Evolutionary conservation across 2,113 vertebrate genomes (phyloP).

Genomic region (Boulengeromyrus knoepffleri): DNA sequence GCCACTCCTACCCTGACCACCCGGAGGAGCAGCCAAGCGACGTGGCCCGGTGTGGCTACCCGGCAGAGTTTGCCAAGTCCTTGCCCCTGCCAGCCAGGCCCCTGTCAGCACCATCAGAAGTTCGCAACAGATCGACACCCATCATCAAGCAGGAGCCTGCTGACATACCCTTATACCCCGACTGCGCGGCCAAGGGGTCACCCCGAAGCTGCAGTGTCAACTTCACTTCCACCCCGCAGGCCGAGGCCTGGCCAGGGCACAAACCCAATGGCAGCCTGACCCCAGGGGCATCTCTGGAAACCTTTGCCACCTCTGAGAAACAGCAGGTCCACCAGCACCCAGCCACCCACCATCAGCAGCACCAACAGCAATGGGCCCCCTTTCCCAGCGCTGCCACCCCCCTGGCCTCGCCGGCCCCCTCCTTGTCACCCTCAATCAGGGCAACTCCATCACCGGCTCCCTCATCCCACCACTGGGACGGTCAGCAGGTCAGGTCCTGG

Average conservation of each 20-base stretch:
- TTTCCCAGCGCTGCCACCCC: conserved; percentile 17
- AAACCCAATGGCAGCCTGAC: conserved; percentile 57
- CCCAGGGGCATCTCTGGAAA: conserved; percentile 39
- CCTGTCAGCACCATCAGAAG: conserved; percentile 64
- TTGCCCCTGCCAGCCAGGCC: conserved; percentile 42
- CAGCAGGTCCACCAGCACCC: conserved; percentile 60
- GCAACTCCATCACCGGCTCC: not conserved
- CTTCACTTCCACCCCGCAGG: conserved; percentile 43
- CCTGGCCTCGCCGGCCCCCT: not conserved
- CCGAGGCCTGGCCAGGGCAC: conserved; percentile 64
- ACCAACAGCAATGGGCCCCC: conserved; percentile 47
- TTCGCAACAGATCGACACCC: conserved; percentile 49
- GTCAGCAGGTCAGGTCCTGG: conserved; percentile 63
- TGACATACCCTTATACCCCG: conserved; percentile 59
- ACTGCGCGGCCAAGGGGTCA: conserved; percentile 47
- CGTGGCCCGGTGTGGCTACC: conserved; percentile 41
- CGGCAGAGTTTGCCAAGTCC: conserved; percentile 49
- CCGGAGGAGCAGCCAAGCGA: conserved; percentile 54
- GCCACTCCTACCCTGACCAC: conserved; percentile 60
- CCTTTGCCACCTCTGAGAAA: conserved; percentile 53
- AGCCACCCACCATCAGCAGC: conserved; percentile 34
- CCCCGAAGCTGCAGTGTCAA: conserved; percentile 38
- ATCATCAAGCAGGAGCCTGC: conserved; percentile 88
- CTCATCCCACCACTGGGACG: conserved; percentile 48
- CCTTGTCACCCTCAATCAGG: not conserved